Conservation (phyloP, 2,888 invertebrate genomes). For the Melieria crassipennis region DNA sequence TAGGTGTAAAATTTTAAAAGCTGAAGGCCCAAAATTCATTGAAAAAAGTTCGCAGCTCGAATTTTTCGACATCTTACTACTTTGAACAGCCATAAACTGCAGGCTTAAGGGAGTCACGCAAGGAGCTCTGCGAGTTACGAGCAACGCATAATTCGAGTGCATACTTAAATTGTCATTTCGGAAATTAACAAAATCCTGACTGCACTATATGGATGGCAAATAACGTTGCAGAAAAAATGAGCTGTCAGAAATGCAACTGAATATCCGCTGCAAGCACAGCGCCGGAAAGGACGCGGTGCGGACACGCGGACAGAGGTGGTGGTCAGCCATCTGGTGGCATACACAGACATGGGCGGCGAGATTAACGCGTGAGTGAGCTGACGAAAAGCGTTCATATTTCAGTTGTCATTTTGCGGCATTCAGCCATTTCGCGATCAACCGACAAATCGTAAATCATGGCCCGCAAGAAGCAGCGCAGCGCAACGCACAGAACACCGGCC, state of each 20-base stretch:
- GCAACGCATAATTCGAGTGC: conserved; percentile 24
- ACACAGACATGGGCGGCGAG: neutral
- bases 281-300: neutral
- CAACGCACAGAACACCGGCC: neutral
- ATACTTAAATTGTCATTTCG: conserved; percentile 23
- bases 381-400: conserved; percentile 39
- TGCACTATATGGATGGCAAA: neutral
- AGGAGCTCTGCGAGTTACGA: conserved; percentile 31
- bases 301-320: neutral
- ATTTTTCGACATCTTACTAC: too few relatives aligned
- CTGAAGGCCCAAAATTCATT: too few relatives aligned
- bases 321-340: neutral
- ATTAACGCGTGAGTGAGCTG: conserved; percentile 24
- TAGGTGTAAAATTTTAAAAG: too few relatives aligned
- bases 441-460: conserved; percentile 40
- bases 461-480: neutral
- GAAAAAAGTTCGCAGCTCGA: too few relatives aligned
- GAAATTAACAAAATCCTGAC: neutral
- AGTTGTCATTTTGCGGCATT: conserved; percentile 42
- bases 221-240: conserved; percentile 30
- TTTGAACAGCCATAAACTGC: neutral
- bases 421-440: conserved; percentile 38
- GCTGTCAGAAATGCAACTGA: conserved; percentile 20
- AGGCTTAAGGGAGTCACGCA: conserved; percentile 7
- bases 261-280: neutral